Conservation (phyloP, 2,113 vertebrate species). For the Neodontobutis hainanensis region DNA sequence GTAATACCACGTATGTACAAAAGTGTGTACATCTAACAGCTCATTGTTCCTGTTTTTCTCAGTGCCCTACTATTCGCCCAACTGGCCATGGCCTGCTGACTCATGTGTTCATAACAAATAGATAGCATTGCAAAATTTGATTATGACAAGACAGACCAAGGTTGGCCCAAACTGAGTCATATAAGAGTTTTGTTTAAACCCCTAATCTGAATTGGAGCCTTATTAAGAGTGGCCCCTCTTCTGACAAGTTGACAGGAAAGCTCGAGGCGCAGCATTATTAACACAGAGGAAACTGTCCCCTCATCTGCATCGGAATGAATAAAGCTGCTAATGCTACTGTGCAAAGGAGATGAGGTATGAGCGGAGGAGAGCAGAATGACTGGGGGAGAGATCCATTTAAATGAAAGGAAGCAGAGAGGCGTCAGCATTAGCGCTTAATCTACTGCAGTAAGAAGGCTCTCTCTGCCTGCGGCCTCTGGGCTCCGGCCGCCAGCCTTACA, state of each 20-base stretch:
- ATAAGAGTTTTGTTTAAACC: slow-evolving; percentile 42
- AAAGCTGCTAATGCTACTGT: slow-evolving; percentile 24
- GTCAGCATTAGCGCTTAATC: slow-evolving; percentile 73
- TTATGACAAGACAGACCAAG: slow-evolving; percentile 53
- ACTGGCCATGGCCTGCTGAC: slow-evolving; percentile 64
- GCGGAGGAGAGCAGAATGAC: slow-evolving; percentile 19
- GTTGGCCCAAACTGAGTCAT: slow-evolving; percentile 57
- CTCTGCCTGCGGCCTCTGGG: slow-evolving; percentile 65
- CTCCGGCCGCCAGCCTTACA: slow-evolving; percentile 49
- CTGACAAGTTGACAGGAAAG: slow-evolving; percentile 59
- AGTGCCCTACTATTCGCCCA: slow-evolving; percentile 29
- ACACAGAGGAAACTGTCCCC: slow-evolving; percentile 53
- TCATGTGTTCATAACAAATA: slow-evolving; percentile 69
- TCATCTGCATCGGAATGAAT: slow-evolving; percentile 57
- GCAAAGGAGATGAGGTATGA: slow-evolving; percentile 15
- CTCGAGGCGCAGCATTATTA: slow-evolving; percentile 56
- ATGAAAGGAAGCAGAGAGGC: slow-evolving; percentile 69
- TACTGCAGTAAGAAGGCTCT: slow-evolving; percentile 71
- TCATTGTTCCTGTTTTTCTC: slow-evolving; percentile 34
- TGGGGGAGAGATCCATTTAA: slow-evolving; percentile 69
- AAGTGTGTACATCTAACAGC: slow-evolving; percentile 3
- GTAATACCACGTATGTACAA: slow-evolving; percentile 3
- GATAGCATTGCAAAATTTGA: slow-evolving; percentile 69
- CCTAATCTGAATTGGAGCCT: slow-evolving; percentile 31
- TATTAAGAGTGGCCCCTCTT: slow-evolving; percentile 49